Evolutionary conservation across 53 echinoderm and acorn worm species (phyloP), one percentile per base, ranked within the genome.

Genomic region (Echinometra lucunter): DNA sequence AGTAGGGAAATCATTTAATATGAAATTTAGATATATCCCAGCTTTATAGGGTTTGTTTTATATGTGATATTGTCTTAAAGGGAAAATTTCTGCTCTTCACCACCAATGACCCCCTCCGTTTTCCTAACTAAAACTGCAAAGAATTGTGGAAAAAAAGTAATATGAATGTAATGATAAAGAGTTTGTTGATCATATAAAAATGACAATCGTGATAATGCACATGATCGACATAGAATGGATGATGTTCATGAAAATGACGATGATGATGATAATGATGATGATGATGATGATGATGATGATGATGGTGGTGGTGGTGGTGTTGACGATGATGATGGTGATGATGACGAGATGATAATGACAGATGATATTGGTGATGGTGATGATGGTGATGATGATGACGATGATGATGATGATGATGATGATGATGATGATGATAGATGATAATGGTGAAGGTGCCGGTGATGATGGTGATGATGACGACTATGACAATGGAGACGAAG

Each of bases 181-280:
- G 53, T 9, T 1, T 53, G 53, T 11, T 53, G 53, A 53, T 53
- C 9, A 53, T 53, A 42, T 81, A 1, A 42, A 15, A 6, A 81
- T 40, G 17, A 81, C 32, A 34, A 81, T 44, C 19, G 18, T 17
- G 44, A 81, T 81, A 25, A 44, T 81, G 81, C 42, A 21, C 44
- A 42, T 44, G 81, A 42, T 81, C 23, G 18, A 44, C 9, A 81
- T 44, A 34, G 42, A n/a, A n/a, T n/a, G n/a, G 53, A 57, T 57
- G 2, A 88, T 88, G 88, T 28, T 56, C 57, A 88, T 88, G 88
- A 88, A 44, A 18, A 34, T 82, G 47, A 56, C n/a, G 57, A 88
- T 34, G 49, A 72, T 55, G 88, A 88, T 88, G 56, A 55, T 56
- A 30, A 55, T 57, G 56, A 3, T 88, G 57, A 88, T 88, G 88